Evolutionary conservation across 2,888 invertebrate genomes (phyloP).

Genomic region (Oxyteleia sp.): DNA sequence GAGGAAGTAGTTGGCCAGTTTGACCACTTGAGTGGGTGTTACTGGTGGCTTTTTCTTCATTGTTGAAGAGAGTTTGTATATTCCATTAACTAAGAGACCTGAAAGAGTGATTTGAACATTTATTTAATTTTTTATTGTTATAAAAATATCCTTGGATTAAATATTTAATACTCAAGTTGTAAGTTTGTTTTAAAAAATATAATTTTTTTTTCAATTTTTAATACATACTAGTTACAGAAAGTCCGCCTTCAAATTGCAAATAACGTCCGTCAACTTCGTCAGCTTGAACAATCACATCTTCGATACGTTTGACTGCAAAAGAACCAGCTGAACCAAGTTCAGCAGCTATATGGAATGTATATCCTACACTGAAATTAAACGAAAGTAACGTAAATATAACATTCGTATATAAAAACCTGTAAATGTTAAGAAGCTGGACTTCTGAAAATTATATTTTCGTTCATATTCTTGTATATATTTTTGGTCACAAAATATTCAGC

Average conservation of each 20-base stretch:
- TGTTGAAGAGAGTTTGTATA: constrained; percentile 90
- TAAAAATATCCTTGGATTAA: too few species aligned
- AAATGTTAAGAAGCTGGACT: too few species aligned
- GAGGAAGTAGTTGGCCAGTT: constrained; percentile 96
- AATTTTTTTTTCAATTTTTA: too few species aligned
- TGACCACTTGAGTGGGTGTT: constrained; percentile 93
- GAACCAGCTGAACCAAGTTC: constrained; percentile 91
- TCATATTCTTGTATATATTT: too few species aligned
- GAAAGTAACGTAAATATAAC: constrained; percentile 43
- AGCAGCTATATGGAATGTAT: constrained; percentile 94
- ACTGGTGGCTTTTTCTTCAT: constrained; percentile 91
- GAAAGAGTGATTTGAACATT: too few species aligned
- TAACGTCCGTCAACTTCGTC: constrained; percentile 97
- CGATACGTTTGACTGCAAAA: constrained; percentile 92
- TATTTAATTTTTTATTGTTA: too few species aligned
- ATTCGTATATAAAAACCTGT: too few species aligned
- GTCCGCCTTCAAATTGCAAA: constrained; percentile 96
- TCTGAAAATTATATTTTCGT: too few species aligned
- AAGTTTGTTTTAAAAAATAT: too few species aligned
- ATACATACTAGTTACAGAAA: constrained; percentile 91
- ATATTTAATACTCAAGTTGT: too few species aligned
- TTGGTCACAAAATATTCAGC: too few species aligned
- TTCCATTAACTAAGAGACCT: constrained; percentile 90
- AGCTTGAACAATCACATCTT: constrained; percentile 97
- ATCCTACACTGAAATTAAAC: constrained; percentile 92